These are phyloP conservation scores for Orthonychiurus folsomi DNA, from an alignment of 2,888 invertebrate genomes.

Conservation along the genomic window DNA sequence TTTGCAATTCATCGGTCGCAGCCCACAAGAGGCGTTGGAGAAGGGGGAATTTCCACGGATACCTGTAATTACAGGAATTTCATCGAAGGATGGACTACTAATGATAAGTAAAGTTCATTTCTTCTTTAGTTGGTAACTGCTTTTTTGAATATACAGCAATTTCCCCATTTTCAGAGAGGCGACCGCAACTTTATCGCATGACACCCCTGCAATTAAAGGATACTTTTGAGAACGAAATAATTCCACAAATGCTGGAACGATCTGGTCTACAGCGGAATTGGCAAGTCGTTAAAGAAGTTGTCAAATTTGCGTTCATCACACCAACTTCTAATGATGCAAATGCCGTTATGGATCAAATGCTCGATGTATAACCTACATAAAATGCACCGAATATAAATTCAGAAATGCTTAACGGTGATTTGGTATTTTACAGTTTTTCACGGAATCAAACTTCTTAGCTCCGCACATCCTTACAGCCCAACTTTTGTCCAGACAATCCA, in stretches of 20 bases:
- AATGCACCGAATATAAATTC: neutral
- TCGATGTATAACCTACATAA: slow-evolving; percentile 27
- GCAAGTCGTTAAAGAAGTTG: slow-evolving; percentile 36
- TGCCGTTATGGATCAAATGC: slow-evolving; percentile 39
- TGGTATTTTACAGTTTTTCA: slow-evolving; percentile 46
- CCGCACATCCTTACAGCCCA: slow-evolving; percentile 52
- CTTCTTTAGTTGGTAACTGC: neutral
- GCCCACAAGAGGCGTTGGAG: slow-evolving; percentile 51
- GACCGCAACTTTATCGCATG: slow-evolving; percentile 35
- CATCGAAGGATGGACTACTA: slow-evolving; percentile 58
- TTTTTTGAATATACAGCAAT: too few species aligned
- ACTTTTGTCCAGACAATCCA: slow-evolving; percentile 42
- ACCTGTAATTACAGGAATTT: slow-evolving; percentile 59
- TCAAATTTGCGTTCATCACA: slow-evolving; percentile 39
- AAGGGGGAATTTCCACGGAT: slow-evolving; percentile 52
- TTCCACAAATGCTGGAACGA: slow-evolving; percentile 35
- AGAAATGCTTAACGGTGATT: neutral
- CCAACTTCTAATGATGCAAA: slow-evolving; percentile 37
- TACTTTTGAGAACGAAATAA: slow-evolving; percentile 36
- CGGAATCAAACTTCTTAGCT: slow-evolving; percentile 52
- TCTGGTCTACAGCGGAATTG: slow-evolving; percentile 33
- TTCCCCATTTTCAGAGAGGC: slow-evolving; percentile 25
- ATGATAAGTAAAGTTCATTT: slow-evolving; percentile 47
- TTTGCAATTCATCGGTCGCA: slow-evolving; percentile 54
- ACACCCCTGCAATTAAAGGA: slow-evolving; percentile 33